Conservation (phyloP, 2,888 invertebrate species). For the Odontocerum albicorne region DNA sequence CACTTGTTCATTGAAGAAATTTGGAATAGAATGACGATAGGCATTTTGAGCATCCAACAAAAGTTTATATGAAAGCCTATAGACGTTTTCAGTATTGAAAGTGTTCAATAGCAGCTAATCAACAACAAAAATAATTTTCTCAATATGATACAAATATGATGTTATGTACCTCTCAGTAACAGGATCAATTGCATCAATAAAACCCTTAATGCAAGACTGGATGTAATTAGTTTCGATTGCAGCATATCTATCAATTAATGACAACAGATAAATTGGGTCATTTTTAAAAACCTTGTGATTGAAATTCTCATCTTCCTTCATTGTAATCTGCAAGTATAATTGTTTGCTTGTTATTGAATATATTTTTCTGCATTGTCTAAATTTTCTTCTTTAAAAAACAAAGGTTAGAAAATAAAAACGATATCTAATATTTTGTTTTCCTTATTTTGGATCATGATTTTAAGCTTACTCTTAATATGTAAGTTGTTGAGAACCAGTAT, state of each 20-base stretch:
- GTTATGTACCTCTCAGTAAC: conserved; percentile 25
- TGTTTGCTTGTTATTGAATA: too few relatives aligned
- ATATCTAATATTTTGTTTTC: too few relatives aligned
- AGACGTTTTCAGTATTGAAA: too few relatives aligned
- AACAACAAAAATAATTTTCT: not conserved
- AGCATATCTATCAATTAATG: conserved; percentile 27
- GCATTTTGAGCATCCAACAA: not conserved
- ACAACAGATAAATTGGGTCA: conserved; percentile 15
- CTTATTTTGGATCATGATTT: too few relatives aligned
- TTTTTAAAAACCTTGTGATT: conserved; percentile 16
- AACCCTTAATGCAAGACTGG: conserved; percentile 15
- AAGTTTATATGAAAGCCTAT: not conserved
- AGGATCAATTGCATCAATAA: conserved; percentile 31
- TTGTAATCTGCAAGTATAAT: not conserved
- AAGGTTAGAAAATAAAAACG: not conserved
- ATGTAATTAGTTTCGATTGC: conserved; percentile 18
- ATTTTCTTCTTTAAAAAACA: not conserved
- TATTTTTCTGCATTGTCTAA: too few relatives aligned
- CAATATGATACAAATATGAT: not conserved
- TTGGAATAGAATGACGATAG: too few relatives aligned
- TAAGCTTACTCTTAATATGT: too few relatives aligned
- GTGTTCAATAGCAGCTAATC: too few relatives aligned
- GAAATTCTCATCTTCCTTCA: not conserved
- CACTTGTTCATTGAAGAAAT: too few relatives aligned
- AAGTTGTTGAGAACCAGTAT: too few relatives aligned